phyloP scores from a whole-genome alignment of 2,797 vertebrate species.

The Harpagifer antarcticus region DNA sequence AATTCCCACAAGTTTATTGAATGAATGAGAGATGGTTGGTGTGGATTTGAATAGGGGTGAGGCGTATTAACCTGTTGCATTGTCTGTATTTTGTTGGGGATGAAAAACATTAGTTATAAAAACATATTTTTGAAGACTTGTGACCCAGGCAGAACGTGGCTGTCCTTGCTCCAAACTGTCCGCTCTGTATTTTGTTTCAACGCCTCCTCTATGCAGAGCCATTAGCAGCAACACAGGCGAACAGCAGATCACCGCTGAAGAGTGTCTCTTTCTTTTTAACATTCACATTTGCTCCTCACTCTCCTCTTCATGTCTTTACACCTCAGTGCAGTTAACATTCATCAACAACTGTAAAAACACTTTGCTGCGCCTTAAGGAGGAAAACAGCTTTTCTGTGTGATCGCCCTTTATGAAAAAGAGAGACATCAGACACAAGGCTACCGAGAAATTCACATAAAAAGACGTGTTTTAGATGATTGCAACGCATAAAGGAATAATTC shows the following conservation, averaged over 20 bases:
- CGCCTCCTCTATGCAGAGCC: conserved; percentile 21
- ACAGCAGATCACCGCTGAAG: conserved; percentile 14
- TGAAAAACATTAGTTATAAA: no score
- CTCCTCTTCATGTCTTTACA: conserved; percentile 36
- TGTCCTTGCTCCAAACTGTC: conserved; percentile 36
- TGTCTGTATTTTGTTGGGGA: no score
- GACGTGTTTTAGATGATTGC: conserved; percentile 24
- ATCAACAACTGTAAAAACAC: conserved; percentile 48
- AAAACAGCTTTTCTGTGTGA: conserved; percentile 36
- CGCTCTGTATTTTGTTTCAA: conserved; percentile 10
- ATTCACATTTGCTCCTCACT: neutral
- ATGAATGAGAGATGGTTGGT: no score
- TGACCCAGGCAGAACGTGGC: neutral
- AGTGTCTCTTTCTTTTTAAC: conserved; percentile 5
- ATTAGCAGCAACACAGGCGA: conserved; percentile 24
- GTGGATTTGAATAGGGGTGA: no score
- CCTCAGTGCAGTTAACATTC: conserved; percentile 24
- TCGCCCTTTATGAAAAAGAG: conserved; percentile 36
- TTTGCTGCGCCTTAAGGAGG: neutral
- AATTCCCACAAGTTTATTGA: no score
- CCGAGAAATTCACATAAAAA: conserved; percentile 40
- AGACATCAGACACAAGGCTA: conserved; percentile 52
- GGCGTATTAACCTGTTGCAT: no score
- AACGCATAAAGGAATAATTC: conserved; percentile 24
- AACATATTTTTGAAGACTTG: neutral